Percentiles rank a stretch among this genome's conserved stretches.
Evolutionary conservation across 2,113 vertebrate species (phyloP).

Genomic region (Hirundichthys speculiger): DNA sequence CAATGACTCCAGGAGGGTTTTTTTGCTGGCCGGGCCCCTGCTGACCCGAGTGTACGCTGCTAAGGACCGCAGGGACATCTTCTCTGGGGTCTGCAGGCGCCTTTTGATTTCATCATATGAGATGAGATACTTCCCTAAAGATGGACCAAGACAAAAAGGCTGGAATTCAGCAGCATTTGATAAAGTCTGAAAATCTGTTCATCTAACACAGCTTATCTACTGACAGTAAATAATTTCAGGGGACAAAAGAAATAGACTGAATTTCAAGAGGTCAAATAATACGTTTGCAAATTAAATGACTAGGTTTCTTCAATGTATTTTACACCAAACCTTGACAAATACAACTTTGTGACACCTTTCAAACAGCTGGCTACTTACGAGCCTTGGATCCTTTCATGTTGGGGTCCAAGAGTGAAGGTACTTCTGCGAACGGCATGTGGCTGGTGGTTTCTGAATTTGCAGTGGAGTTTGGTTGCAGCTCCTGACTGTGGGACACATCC

Average conservation of each 20-base stretch:
- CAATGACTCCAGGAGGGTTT: constrained; percentile 79
- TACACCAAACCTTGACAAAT: too few relatives aligned
- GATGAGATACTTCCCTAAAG: constrained; percentile 79
- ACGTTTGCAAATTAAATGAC: too few relatives aligned
- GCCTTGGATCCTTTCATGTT: constrained; percentile 86
- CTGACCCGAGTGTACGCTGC: constrained; percentile 84
- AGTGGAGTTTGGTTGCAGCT: constrained; percentile 10
- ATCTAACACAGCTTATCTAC: too few relatives aligned
- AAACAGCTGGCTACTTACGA: constrained; percentile 55
- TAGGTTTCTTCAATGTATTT: too few relatives aligned
- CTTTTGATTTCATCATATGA: constrained; percentile 83
- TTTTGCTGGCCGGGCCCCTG: constrained; percentile 83
- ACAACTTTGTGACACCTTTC: too few relatives aligned
- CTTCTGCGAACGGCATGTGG: constrained; percentile 81
- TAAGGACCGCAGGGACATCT: constrained; percentile 84
- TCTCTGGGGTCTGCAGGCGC: constrained; percentile 81
- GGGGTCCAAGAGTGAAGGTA: constrained; percentile 82
- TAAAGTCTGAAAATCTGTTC: too few relatives aligned
- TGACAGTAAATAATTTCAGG: too few relatives aligned
- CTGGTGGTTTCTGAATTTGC: constrained; percentile 16
- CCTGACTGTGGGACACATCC: constrained; percentile 52
- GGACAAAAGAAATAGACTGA: background rate
- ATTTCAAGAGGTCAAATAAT: background rate
- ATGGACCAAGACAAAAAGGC: background rate
- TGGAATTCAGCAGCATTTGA: background rate